Evolutionary conservation across 1,140 invertebrate genomes (phyloP), one percentile per base, ranked within the genome.

Genomic region (Solenopsis fugax): DNA sequence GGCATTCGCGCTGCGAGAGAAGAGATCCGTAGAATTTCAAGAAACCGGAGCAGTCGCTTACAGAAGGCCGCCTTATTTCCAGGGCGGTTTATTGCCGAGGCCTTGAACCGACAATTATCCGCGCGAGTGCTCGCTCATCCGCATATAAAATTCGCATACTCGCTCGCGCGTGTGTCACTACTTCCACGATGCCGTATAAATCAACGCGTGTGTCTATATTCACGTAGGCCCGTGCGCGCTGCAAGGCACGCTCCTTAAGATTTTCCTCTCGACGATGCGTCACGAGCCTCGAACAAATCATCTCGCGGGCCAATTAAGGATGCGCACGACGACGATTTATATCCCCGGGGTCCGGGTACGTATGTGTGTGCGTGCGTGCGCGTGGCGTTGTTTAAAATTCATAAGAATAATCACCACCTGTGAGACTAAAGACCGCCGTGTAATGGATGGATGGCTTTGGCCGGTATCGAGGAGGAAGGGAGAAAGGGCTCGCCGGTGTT

Each of bases 221-320:
- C 6, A 75, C 69, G 13, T 56, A 41, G 64, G 54, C 34, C 16
- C 34, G 37, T 62, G 75, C 58, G 18, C 58, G 29, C n/a, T 45
- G 54, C n/a, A 13, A 21, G 13, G 24, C 60, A 52, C 37, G 50
- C 37, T 72, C 29, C 52, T 18, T 2, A 37, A 24, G 60, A 77
- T 86, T 89, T 88, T 64, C 58, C 72, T 88, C 71, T 37, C 80
- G 21, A 77, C 48, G 78, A 52, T 73, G 69, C 80, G 60, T 89
- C 87, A 89, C 87, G 88, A 86, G 81, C 60, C 67, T 60, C 80
- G 87, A 89, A 89, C 87, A 89, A 89, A 89, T 89, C 81, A 86
- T 86, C 60, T 58, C 75, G 12, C 45, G 18, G 62, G 85, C 84
- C 85, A 90, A 90, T 90, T 90, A 89, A 87, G 77, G 71, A 89